Base-by-base conservation (phyloP, 2,888 invertebrate species). In the Scaptomyza reducta region DNA sequence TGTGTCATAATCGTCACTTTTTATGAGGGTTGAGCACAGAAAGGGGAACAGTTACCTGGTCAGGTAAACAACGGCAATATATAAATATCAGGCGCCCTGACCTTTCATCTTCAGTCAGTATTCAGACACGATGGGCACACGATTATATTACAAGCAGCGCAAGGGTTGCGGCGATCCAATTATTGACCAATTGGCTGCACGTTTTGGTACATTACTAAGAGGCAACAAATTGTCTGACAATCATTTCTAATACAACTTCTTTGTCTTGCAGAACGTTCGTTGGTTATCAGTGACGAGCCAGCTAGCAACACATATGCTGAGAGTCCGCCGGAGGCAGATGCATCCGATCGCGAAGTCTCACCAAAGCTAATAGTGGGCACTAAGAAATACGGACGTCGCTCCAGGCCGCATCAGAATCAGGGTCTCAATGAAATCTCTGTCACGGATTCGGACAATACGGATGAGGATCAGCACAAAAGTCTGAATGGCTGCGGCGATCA, bases 381-480 rank as follows among this genome's bases (percentile, higher is more conserved):
- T 25, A 96, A 96, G 89, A 95, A 95, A 89, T 96, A 96, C 91
- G 96, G 96, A 0, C 93, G 96, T 0, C 93, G 95, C 47, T 95
- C 95, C 3, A 93, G 95, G 41, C 95, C 95, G 0, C 93, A 93
- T n/a, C 85, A 81, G 31, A 58, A 62, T 42, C 18, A 56, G 22
- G 81, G 78, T 5, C 61, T 85, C 14, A 62, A 79, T 40, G 82
- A 72, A 40, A 22, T 72, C 7, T 80, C 84, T 0, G 71, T 83
- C 0, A 86, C 88, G 72, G 91, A 92, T 88, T 87, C 93, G 58
- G 91, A 93, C 81, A 89, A 90, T 38, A 77, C 87, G 72, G 89
- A 89, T 59, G 83, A 83, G 53, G 89, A 89, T 61, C 83, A 69
- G 70, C 83, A 50, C 49, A 71, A 78, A 16, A 82, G 82, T 31